Evolutionary conservation across 2,113 vertebrate genomes (phyloP), one percentile per base, ranked within the genome.

Genomic region (Nannospalax galili): DNA sequence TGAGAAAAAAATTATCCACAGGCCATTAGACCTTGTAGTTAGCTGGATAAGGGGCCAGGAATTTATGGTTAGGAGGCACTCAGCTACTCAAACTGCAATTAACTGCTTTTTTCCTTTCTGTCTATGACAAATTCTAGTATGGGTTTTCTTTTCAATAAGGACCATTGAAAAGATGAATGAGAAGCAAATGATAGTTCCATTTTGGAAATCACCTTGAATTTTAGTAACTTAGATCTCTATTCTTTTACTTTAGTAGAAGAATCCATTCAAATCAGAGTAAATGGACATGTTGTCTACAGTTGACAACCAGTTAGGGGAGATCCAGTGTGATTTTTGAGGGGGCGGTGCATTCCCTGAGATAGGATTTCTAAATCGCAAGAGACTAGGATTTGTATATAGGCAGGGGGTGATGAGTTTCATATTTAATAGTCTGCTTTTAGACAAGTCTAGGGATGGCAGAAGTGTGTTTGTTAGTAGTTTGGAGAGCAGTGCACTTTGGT

Each of bases 91-190:
- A 75, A 88, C 72, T 67, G 35, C 1, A 88, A 89, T 37, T 45
- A 58, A n/a, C 84, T 92, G 56, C 2, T 1, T 78, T 77, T 14
- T 42, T 69, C 42, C 37, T 87, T 2, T 28, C 12, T 28, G 5
- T 40, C 12, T 89, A 22, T 60, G 48, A 37, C n/a, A 86, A 81
- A 72, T 5, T 60, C 64, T 75, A 90, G 19, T 14, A 45, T 35
- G 88, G 8, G 22, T 86, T 91, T 30, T 37, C n/a, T 0, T 84
- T 90, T 87, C 22, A 62, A 12, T 67, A 84, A 88, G 94, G 77
- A 30, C 30, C 11, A 93, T 79, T 93, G 91, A 80, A 95, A 91
- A 84, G 26, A 65, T 69, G 45, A 90, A 73, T 69, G 26, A 93
- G 26, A 95, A 81, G 52, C 26, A 65, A 84, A 5, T 62, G 4